phyloP scores from a whole-genome alignment of 2,888 invertebrate genomes.

The Schizotus pectinicornis region DNA sequence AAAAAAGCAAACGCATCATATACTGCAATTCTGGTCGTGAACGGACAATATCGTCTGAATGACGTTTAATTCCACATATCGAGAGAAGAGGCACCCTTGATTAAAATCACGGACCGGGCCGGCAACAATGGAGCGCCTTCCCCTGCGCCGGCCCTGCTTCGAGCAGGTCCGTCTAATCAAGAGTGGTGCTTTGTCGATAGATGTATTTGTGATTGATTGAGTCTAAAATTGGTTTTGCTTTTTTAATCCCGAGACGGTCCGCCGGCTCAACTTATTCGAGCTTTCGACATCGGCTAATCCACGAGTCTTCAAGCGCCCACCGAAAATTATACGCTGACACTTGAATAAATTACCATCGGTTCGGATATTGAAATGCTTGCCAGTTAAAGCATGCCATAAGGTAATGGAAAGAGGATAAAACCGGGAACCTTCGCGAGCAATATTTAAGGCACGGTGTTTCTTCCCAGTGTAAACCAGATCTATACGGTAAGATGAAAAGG shows the following conservation, averaged over 20 bases:
- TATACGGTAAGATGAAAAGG: no score
- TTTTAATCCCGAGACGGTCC: conserved; percentile 26
- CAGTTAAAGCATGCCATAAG: no score
- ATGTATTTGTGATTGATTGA: conserved; percentile 57
- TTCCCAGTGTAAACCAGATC: no score
- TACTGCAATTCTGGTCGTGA: conserved; percentile 51
- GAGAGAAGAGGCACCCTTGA: conserved; percentile 55
- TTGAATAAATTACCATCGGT: no score
- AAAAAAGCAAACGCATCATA: conserved; percentile 36
- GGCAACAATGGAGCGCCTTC: conserved; percentile 52
- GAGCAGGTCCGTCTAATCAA: conserved; percentile 55
- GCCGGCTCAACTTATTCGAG: no score
- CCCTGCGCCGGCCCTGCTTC: conserved; percentile 47
- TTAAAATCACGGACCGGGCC: conserved; percentile 55
- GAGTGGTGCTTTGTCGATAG: conserved; percentile 54
- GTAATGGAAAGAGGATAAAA: no score
- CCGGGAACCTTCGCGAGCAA: no score
- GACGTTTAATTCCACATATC: conserved; percentile 57
- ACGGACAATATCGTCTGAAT: conserved; percentile 53
- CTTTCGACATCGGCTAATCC: no score
- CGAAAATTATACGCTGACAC: no score
- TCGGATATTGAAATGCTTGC: no score
- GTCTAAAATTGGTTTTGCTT: conserved; percentile 55
- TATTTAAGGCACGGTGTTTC: no score
- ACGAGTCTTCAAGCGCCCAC: no score